Evolutionary conservation across 1,140 invertebrate species (phyloP).

Genomic region (Diorhabda carinulata): DNA sequence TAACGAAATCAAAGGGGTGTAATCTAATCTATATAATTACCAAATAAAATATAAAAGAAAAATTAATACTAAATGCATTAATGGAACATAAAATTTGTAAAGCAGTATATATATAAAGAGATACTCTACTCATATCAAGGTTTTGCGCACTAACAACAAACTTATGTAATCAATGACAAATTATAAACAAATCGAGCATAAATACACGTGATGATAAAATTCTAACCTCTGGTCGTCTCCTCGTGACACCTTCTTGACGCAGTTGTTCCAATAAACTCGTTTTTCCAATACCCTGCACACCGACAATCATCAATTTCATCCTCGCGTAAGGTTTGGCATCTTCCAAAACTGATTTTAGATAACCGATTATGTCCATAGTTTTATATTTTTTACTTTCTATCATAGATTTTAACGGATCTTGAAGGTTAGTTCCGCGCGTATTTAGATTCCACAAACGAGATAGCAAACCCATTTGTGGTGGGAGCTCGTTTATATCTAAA

Average conservation of each 20-base stretch:
- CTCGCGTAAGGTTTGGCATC: slow-evolving; percentile 90
- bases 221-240: slow-evolving; percentile 70
- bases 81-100: too few species aligned
- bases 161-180: too few species aligned
- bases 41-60: too few species aligned
- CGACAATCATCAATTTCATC: slow-evolving; percentile 98
- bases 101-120: too few species aligned
- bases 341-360: slow-evolving; percentile 84
- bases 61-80: too few species aligned
- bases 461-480: slow-evolving; percentile 90
- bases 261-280: slow-evolving; percentile 88
- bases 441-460: slow-evolving; percentile 94
- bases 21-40: too few species aligned
- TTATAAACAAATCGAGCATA: too few species aligned
- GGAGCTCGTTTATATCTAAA: slow-evolving; percentile 76
- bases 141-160: too few species aligned
- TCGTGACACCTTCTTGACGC: slow-evolving; percentile 76
- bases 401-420: slow-evolving; percentile 88
- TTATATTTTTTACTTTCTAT: slow-evolving; percentile 90
- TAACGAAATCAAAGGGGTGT: too few species aligned
- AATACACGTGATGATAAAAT: background rate
- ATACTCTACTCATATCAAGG: too few species aligned
- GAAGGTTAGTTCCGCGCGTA: slow-evolving; percentile 81
- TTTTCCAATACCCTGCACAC: slow-evolving; percentile 90
- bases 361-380: slow-evolving; percentile 94